Evolutionary conservation across 1,140 invertebrate genomes (phyloP), one percentile per base, ranked within the genome.

Genomic region (Diachasmimorpha longicaudata): DNA sequence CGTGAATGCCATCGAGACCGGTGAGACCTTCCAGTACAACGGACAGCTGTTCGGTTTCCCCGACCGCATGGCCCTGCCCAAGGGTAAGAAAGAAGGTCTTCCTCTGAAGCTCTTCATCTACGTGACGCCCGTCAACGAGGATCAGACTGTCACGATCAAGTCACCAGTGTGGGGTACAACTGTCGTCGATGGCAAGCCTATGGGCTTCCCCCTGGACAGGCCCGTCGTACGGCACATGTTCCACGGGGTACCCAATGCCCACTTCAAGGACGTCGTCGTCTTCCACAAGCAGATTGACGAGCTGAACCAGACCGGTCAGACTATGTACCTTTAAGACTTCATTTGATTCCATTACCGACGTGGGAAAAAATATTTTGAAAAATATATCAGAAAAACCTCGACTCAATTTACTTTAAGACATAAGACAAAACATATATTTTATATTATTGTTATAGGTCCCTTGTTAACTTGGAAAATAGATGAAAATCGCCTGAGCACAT

Each of bases 51-150:
- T 89, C 76, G 92, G 90, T 72, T 92, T 91, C 85, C 93, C 93
- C 9, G 86, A 91, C 4, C 90, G 93, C 70, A 84, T 93, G 9
- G 77, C 92, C 0, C 83, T 94, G 14, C 93, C 93, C 42, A 92
- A 85, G 72, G 93, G 93, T 79, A 89, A 84, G 72, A 85, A 88
- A 37, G 89, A 90, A 63, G 93, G 93, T 81, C 90, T 93, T 87
- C 85, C 90, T 10, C 91, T 91, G 83, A 86, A 91, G 75, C 75
- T 94, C 0, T 92, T 91, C 79, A 90, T 92, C 13, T 86, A 90
- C 25, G 87, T 93, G 0, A 89, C 88, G n/a, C 90, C 88, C 2
- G 84, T 89, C 79, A 89, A 83, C 77, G 87, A 83, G 77, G 42
- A 68, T 0, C 58, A 73, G 14, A 4, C 63, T 16, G 48, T 75